phyloP scores from a whole-genome alignment of 2,888 invertebrate genomes.

The Exephanes ischioxanthus region DNA sequence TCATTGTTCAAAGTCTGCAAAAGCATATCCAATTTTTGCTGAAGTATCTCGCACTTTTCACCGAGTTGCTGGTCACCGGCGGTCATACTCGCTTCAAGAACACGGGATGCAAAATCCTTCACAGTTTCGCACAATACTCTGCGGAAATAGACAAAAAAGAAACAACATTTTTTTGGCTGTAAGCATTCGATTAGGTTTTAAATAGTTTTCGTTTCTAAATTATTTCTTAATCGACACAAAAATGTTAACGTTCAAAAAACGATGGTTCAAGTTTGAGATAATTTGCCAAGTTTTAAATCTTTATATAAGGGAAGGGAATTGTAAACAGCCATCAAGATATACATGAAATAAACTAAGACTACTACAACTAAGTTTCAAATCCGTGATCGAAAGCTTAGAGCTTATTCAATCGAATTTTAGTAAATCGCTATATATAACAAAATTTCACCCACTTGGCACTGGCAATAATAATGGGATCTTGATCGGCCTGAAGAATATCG shows the following conservation, averaged over 20 bases:
- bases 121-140: slow-evolving; percentile 92
- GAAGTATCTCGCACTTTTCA: slow-evolving; percentile 90
- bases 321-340: neutral
- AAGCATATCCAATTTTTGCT: slow-evolving; percentile 91
- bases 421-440: neutral
- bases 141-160: slow-evolving; percentile 63
- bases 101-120: slow-evolving; percentile 90
- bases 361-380: too few species aligned
- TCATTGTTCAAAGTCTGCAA: slow-evolving; percentile 91
- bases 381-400: too few species aligned
- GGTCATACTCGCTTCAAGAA: slow-evolving; percentile 87
- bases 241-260: too few species aligned
- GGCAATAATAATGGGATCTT: slow-evolving; percentile 89
- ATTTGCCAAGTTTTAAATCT: neutral
- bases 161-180: neutral
- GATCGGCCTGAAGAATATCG: slow-evolving; percentile 94
- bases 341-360: too few species aligned
- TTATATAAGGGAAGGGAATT: too few species aligned
- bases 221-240: too few species aligned
- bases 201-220: neutral
- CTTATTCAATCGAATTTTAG: neutral
- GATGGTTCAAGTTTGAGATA: too few species aligned
- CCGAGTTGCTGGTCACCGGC: slow-evolving; percentile 88
- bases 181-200: neutral
- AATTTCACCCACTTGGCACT: slow-evolving; percentile 89